Evolutionary conservation across 2,113 vertebrate species (phyloP).

Genomic region (Bubo scandiacus): DNA sequence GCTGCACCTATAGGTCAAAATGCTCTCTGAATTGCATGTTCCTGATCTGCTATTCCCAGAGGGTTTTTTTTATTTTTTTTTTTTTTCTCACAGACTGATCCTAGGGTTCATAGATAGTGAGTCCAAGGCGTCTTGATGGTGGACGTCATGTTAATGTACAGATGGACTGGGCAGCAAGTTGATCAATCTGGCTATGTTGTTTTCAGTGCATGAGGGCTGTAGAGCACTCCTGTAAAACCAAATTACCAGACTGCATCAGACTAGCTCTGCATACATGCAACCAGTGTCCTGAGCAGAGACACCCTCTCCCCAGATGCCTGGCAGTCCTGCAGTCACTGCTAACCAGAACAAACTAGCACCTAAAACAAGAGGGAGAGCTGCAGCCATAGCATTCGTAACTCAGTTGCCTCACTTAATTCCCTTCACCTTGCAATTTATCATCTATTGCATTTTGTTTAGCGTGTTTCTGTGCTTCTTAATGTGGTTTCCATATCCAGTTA

Average conservation of each 20-base stretch:
- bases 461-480: not conserved
- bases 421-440: not conserved
- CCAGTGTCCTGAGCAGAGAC: not conserved
- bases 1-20: not conserved
- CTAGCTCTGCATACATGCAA: rapidly evolving
- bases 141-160: not conserved
- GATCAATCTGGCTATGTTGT: not conserved
- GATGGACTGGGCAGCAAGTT: not conserved
- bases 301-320: not conserved
- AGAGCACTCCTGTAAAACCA: not conserved
- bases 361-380: rapidly evolving
- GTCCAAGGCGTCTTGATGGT: not conserved
- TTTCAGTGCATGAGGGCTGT: not conserved
- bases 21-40: not conserved
- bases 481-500: not conserved
- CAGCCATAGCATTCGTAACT: not conserved
- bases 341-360: not conserved
- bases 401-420: not conserved
- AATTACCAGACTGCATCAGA: not conserved
- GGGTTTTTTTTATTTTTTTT: not conserved
- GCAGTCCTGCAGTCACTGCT: not conserved
- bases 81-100: not conserved
- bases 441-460: not conserved
- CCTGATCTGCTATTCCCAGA: not conserved
- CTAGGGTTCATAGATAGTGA: not conserved